Percentiles rank a stretch among this genome's conserved stretches.
Conservation (phyloP, 2,113 vertebrate genomes). For the Calypte anna region DNA sequence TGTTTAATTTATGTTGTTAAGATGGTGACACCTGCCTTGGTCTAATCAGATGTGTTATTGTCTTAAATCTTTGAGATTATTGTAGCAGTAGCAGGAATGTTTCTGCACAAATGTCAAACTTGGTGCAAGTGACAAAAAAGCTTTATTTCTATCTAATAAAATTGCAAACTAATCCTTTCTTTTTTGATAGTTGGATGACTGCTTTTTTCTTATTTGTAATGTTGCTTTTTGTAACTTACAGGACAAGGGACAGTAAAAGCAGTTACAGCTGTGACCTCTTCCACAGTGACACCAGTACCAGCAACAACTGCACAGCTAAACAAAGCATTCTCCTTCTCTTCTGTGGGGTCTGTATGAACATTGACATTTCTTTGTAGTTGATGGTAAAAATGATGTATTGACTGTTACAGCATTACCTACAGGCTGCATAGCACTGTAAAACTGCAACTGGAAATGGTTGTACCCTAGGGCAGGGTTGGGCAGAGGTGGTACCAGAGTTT, state of each 20-base stretch:
- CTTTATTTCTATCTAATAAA: not conserved
- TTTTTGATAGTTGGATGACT: not conserved
- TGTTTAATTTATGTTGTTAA: not conserved
- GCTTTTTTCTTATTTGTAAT: not conserved
- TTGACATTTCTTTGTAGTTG: not conserved
- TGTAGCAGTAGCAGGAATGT: not conserved
- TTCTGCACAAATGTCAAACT: not conserved
- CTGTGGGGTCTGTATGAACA: slow-evolving; percentile 78
- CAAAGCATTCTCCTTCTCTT: slow-evolving; percentile 83
- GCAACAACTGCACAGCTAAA: slow-evolving; percentile 69
- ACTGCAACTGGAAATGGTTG: not conserved
- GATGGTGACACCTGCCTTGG: not conserved
- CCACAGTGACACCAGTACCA: slow-evolving; percentile 62
- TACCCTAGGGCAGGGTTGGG: too few species aligned
- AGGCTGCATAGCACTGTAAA: not conserved
- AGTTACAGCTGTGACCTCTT: slow-evolving; percentile 61
- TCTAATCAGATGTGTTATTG: not conserved
- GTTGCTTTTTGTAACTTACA: slow-evolving; percentile 28
- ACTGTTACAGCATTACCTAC: not conserved
- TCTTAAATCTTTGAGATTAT: not conserved
- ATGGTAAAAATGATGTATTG: not conserved
- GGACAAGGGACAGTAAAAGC: slow-evolving; percentile 74
- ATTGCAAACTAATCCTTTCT: not conserved
- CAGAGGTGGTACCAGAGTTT: not conserved
- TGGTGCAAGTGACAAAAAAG: not conserved